phyloP scores from a whole-genome alignment of 2,797 vertebrate species.

The Acipenser oxyrinchus region DNA sequence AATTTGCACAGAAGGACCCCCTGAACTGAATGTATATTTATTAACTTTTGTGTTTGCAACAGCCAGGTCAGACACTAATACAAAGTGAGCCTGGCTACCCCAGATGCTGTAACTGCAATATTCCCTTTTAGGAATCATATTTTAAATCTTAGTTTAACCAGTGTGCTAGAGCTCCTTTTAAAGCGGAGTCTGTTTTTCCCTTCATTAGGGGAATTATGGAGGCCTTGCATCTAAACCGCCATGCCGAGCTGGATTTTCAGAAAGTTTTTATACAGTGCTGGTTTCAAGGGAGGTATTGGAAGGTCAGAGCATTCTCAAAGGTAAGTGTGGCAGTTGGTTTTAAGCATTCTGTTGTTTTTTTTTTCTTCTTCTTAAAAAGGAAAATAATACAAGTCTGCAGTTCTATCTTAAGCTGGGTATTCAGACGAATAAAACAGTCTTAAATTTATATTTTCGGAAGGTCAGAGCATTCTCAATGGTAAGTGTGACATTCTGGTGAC shows the following conservation, averaged over 20 bases:
- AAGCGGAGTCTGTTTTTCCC: conserved; percentile 28
- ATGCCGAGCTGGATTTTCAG: conserved; percentile 84
- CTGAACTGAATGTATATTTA: too few relatives aligned
- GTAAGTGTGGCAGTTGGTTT: conserved; percentile 53
- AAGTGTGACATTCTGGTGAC: background rate
- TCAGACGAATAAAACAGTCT: conserved; percentile 1
- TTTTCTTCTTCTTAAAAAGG: conserved; percentile 9
- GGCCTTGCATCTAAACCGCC: conserved; percentile 64
- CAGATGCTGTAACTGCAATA: background rate
- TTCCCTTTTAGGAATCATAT: background rate
- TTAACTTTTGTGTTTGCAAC: too few relatives aligned
- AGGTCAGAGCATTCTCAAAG: conserved; percentile 78
- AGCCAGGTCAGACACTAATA: too few relatives aligned
- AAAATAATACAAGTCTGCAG: background rate
- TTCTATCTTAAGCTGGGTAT: conserved; percentile 5
- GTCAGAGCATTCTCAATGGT: background rate
- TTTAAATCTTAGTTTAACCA: background rate
- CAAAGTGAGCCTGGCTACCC: too few relatives aligned
- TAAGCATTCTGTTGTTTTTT: conserved; percentile 19
- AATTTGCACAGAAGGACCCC: too few relatives aligned
- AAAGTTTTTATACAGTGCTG: conserved; percentile 76
- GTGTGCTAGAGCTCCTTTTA: conserved; percentile 1
- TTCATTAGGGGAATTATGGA: conserved; percentile 61
- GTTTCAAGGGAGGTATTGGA: conserved; percentile 75
- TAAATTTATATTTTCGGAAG: background rate